A percentile compares a stretch with the other conserved stretches of the same genome.
Evolutionary conservation across 2,888 invertebrate species (phyloP).

Genomic region (Eristalinus sepulchralis): DNA sequence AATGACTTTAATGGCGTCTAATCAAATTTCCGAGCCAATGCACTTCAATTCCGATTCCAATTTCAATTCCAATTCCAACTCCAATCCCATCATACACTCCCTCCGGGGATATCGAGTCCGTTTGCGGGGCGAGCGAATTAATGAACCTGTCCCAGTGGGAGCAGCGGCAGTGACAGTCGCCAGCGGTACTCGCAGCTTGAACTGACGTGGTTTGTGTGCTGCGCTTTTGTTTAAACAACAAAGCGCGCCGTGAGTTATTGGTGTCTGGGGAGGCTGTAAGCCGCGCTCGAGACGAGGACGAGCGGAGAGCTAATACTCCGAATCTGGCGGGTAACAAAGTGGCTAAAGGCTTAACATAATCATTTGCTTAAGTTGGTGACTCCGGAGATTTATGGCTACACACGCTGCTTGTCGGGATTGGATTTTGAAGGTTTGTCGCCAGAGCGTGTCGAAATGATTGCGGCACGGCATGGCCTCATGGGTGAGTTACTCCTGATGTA

Average conservation of each 20-base stretch:
- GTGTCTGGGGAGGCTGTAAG: slow-evolving; percentile 8
- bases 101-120: background rate
- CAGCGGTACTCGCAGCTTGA: slow-evolving; percentile 14
- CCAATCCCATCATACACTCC: background rate
- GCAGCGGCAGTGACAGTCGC: slow-evolving; percentile 15
- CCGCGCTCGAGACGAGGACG: background rate
- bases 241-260: slow-evolving; percentile 54
- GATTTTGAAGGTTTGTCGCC: slow-evolving; percentile 5
- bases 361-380: slow-evolving; percentile 53
- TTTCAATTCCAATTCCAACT: background rate
- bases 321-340: slow-evolving; percentile 37
- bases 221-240: slow-evolving; percentile 29
- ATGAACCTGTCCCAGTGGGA: slow-evolving; percentile 16
- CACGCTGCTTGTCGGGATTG: slow-evolving; percentile 38
- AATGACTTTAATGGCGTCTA: slow-evolving; percentile 51
- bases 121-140: slow-evolving; percentile 17
- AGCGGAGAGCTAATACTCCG: slow-evolving; percentile 8
- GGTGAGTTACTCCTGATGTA: slow-evolving; percentile 20
- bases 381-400: slow-evolving; percentile 55
- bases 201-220: background rate
- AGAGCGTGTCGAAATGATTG: background rate
- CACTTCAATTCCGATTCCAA: slow-evolving; percentile 25
- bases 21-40: slow-evolving; percentile 60
- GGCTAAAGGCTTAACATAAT: slow-evolving; percentile 54
- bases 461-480: background rate